Conservation (phyloP, 1,140 invertebrate genomes). For the Sinella curviseta region DNA sequence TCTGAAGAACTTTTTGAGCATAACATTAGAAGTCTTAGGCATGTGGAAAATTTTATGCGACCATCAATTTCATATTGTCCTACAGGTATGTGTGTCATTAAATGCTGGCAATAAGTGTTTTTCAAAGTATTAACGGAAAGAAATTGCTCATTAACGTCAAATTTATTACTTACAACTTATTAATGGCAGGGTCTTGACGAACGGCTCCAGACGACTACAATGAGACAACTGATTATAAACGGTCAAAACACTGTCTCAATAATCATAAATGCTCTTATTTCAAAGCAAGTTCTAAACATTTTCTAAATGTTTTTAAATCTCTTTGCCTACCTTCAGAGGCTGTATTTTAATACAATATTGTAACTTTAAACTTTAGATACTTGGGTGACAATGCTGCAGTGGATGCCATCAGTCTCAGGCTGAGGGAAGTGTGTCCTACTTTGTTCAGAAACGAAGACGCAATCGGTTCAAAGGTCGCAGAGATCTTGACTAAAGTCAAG, state of each 20-base stretch:
- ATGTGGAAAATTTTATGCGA: slow-evolving; percentile 92
- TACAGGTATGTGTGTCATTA: slow-evolving; percentile 59
- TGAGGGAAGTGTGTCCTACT: slow-evolving; percentile 90
- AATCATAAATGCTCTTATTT: slow-evolving; percentile 73
- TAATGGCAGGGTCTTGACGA: slow-evolving; percentile 62
- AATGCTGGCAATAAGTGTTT: too few relatives aligned
- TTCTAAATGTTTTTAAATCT: too few relatives aligned
- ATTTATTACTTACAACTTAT: background rate
- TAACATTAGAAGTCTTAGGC: slow-evolving; percentile 84
- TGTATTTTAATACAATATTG: too few relatives aligned
- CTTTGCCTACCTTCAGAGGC: too few relatives aligned
- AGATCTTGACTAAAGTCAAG: slow-evolving; percentile 79
- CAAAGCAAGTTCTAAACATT: slow-evolving; percentile 56
- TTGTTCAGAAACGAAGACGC: slow-evolving; percentile 94
- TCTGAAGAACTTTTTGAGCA: slow-evolving; percentile 73
- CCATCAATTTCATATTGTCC: slow-evolving; percentile 85
- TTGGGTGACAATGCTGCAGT: slow-evolving; percentile 92
- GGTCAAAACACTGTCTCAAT: slow-evolving; percentile 79
- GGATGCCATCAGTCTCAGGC: slow-evolving; percentile 80
- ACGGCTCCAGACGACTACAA: slow-evolving; percentile 65
- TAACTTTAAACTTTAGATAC: slow-evolving; percentile 66
- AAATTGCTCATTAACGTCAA: too few relatives aligned
- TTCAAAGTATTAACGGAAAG: too few relatives aligned
- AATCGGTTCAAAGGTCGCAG: slow-evolving; percentile 82
- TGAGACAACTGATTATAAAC: slow-evolving; percentile 78